phyloP scores from a whole-genome alignment of 2,113 vertebrate species.

The Lepidothrix coronata region DNA sequence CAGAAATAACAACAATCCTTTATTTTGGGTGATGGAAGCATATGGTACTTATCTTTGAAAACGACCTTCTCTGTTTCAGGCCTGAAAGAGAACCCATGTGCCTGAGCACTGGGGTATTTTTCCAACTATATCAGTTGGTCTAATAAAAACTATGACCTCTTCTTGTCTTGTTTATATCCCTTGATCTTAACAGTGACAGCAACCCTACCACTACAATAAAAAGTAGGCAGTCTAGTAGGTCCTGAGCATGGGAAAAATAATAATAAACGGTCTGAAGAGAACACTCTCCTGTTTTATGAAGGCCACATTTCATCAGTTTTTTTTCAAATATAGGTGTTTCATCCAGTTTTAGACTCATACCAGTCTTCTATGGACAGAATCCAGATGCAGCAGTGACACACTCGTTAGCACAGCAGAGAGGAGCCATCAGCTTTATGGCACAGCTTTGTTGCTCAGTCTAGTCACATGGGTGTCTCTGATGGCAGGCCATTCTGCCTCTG shows the following conservation, averaged over 20 bases:
- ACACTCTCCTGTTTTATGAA: neutral
- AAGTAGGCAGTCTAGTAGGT: neutral
- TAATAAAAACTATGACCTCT: neutral
- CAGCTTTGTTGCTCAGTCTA: neutral
- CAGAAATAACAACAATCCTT: neutral
- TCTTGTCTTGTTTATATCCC: neutral
- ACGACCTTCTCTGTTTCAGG: neutral
- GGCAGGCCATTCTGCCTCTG: neutral
- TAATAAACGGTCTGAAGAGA: neutral
- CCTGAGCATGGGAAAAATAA: neutral
- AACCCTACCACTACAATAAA: neutral
- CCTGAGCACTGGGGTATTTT: neutral
- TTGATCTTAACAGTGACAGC: neutral
- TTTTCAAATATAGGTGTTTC: neutral
- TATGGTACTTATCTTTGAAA: neutral
- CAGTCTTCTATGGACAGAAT: neutral
- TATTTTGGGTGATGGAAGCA: neutral
- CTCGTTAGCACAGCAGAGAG: rapidly evolving
- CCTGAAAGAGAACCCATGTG: neutral
- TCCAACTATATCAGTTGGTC: neutral
- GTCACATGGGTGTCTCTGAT: neutral
- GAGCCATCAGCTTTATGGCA: neutral
- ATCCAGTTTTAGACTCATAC: neutral
- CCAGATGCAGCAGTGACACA: neutral
- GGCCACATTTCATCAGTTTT: neutral